Base-by-base conservation (phyloP, 2,113 vertebrate genomes). In the Orthonyx spaldingii region DNA sequence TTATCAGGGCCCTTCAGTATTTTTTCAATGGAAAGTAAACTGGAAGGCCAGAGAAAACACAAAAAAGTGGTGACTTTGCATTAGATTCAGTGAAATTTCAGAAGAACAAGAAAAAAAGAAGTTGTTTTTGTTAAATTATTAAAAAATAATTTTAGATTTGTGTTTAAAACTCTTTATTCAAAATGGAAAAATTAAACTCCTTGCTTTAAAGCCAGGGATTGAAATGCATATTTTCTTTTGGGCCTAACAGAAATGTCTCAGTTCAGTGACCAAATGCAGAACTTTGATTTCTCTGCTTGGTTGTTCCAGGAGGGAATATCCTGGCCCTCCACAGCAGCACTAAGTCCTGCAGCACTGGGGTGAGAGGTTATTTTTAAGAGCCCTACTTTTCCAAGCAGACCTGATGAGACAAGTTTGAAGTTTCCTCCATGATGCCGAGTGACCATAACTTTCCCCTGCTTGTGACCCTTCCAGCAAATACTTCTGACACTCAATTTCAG, bases 41-140 rank as follows among this genome's bases (percentile, higher is more conserved):
- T 32, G 19, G 8, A 64, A 80, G 5, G 64, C 28, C 59, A 23
- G 46, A 65, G 49, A 46, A 88, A 86, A 72, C 13, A 30, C 21
- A 32, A 44, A 65, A 42, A 13, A 32, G 19, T 27, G 12, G 5
- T 50, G 6, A 39, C 32, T 90, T 88, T 69, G 4, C 5, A n/a
- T 57, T 52, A 32, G 18, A 56, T 11, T 49, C 14, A 10, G 15
- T 60, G 19, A 64, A 2, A 24, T 63, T 66, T 63, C 44, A 61
- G 35, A 0, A 33, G 2, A 11, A 18, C 2, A 15, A 24, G 30
- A 63, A 33, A 52, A 5, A 17, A 32, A 49, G 2, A 4, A 19
- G 3, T 6, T 63, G 3, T 7, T 27, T 55, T 23, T 42, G 8
- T 56, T 33, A 30, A 46, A 57, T 49, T 39, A 4, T 19, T 47